phyloP scores from a whole-genome alignment of 2,888 invertebrate genomes.

The Drosophila picticornis region DNA sequence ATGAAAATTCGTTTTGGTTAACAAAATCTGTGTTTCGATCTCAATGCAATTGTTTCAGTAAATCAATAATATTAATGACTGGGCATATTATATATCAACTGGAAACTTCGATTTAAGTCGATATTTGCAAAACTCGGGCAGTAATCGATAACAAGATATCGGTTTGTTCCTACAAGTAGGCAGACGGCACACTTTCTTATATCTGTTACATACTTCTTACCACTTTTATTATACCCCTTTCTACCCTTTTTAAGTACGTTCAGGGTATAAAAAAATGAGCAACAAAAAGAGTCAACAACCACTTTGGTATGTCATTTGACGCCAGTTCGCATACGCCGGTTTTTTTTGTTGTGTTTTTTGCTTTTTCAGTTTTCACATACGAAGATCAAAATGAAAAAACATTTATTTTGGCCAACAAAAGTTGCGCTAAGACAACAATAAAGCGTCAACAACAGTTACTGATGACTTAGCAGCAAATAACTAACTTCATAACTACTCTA shows the following conservation, averaged over 20 bases:
- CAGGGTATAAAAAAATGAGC: not conserved
- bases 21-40: not conserved
- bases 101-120: not conserved
- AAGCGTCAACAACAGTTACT: constrained; percentile 57
- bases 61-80: not conserved
- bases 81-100: not conserved
- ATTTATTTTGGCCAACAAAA: constrained; percentile 49
- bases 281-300: constrained; percentile 73
- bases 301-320: constrained; percentile 68
- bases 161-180: not conserved
- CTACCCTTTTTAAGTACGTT: not conserved
- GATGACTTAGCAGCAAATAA: constrained; percentile 32
- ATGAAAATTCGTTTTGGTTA: not conserved
- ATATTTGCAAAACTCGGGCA: not conserved
- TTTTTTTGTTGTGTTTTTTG: not conserved
- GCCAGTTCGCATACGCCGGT: constrained; percentile 47
- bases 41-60: not conserved
- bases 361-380: constrained; percentile 47
- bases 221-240: not conserved
- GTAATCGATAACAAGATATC: not conserved
- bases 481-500: not conserved
- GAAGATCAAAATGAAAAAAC: constrained; percentile 35
- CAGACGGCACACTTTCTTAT: not conserved
- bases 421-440: constrained; percentile 25
- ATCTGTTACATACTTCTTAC: not conserved